A percentile compares a stretch with the other conserved stretches of the same genome.
These are phyloP conservation scores for Tautogolabrus adspersus DNA, from an alignment of 2,113 vertebrate species.

Conservation along the genomic window DNA sequence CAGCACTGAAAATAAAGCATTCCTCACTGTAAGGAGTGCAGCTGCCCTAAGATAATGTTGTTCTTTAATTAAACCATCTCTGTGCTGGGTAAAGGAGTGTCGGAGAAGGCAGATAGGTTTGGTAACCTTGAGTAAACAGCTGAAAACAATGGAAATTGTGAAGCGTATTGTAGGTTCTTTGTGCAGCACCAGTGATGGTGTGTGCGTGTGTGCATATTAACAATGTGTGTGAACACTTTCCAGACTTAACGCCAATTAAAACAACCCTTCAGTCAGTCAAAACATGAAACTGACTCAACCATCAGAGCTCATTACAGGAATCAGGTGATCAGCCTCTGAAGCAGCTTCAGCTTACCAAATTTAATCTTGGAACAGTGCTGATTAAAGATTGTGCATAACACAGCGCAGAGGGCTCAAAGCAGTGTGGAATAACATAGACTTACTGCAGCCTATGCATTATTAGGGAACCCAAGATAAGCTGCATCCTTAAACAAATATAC, in stretches of 20 bases:
- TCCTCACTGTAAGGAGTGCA: slow-evolving; percentile 57
- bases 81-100: slow-evolving; percentile 28
- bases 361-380: slow-evolving; percentile 7
- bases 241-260: slow-evolving; percentile 56
- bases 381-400: neutral
- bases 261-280: slow-evolving; percentile 39
- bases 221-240: slow-evolving; percentile 36
- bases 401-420: neutral
- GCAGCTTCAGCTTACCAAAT: slow-evolving; percentile 21
- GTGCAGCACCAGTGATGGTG: neutral
- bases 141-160: slow-evolving; percentile 33
- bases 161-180: slow-evolving; percentile 26
- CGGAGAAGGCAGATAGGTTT: slow-evolving; percentile 27
- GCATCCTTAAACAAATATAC: neutral
- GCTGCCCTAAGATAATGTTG: slow-evolving; percentile 80
- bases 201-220: slow-evolving; percentile 15
- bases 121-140: slow-evolving; percentile 48
- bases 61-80: slow-evolving; percentile 84
- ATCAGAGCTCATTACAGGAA: slow-evolving; percentile 60
- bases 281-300: slow-evolving; percentile 46
- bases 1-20: slow-evolving; percentile 56
- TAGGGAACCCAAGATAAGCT: neutral
- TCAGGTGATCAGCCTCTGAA: slow-evolving; percentile 40
- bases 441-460: neutral
- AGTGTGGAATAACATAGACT: neutral